Conservation (phyloP, 1,140 invertebrate species). For the Pararge aegeria region DNA sequence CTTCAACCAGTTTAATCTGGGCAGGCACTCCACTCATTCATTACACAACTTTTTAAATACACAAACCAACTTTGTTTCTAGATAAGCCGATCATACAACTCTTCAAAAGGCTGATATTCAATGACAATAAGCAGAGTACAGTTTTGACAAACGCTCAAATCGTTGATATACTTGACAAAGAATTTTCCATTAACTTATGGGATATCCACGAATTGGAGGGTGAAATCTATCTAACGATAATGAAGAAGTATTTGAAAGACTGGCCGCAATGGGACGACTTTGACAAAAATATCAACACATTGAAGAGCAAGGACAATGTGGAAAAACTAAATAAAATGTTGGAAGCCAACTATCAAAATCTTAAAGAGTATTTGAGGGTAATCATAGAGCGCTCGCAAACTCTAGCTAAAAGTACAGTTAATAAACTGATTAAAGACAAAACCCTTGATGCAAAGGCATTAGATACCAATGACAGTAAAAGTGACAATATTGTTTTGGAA, state of each 20-base stretch:
- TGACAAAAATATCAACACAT: constrained; percentile 37
- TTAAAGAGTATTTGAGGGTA: constrained; percentile 45
- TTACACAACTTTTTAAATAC: too few species aligned
- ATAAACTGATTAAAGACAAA: constrained; percentile 10
- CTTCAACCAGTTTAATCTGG: too few species aligned
- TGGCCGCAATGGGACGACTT: constrained; percentile 68
- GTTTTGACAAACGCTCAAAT: constrained; percentile 60
- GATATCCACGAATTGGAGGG: constrained; percentile 44
- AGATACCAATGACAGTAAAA: constrained; percentile 1
- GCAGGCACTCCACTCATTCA: too few species aligned
- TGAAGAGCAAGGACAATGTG: constrained; percentile 33
- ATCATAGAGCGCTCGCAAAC: constrained; percentile 34
- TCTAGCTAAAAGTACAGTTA: constrained; percentile 29
- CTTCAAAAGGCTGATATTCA: constrained; percentile 47
- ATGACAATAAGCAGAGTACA: constrained; percentile 52
- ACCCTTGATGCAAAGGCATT: constrained; percentile 1
- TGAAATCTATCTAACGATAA: constrained; percentile 55
- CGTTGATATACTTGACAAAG: constrained; percentile 52
- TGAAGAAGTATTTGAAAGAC: constrained; percentile 65
- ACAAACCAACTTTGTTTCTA: constrained; percentile 18
- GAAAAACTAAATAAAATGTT: constrained; percentile 33
- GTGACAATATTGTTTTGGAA: constrained; percentile 38
- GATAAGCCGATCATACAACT: constrained; percentile 52
- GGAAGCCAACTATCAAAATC: constrained; percentile 38
- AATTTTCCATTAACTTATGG: constrained; percentile 45